A percentile compares a stretch with the other conserved stretches of the same genome.
Evolutionary conservation across 2,113 vertebrate species (phyloP).

Genomic region (Empidonax alnorum): DNA sequence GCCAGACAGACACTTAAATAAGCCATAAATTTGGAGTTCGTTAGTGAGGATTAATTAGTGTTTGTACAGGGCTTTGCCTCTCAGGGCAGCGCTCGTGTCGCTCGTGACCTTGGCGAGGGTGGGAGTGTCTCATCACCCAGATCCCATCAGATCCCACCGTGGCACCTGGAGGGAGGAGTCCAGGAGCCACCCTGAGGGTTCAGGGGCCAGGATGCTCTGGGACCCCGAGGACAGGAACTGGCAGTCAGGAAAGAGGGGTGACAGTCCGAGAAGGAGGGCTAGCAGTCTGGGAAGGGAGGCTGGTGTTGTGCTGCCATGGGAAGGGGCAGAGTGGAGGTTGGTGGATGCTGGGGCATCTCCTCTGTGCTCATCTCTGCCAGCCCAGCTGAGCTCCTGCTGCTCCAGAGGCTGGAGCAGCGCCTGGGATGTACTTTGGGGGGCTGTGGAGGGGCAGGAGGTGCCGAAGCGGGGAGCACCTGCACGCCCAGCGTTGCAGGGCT

Average conservation of each 20-base stretch:
- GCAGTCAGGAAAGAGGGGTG: too few species aligned
- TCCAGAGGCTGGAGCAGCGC: not conserved
- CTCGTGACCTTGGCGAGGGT: not conserved
- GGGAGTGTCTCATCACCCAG: accelerated
- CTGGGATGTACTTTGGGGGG: not conserved
- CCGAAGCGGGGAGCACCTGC: not conserved
- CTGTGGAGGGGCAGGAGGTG: not conserved
- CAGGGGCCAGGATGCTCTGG: accelerated
- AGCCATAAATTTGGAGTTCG: constrained; percentile 1
- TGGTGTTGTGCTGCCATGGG: not conserved
- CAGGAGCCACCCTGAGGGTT: accelerated
- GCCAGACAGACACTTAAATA: constrained; percentile 18
- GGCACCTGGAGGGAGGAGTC: not conserved
- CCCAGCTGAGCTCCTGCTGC: accelerated
- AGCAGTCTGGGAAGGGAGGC: not conserved
- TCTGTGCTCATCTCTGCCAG: not conserved
- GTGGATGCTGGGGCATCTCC: accelerated
- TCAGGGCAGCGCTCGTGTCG: not conserved
- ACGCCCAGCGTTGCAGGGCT: not conserved
- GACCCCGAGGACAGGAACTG: not conserved
- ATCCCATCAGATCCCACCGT: accelerated
- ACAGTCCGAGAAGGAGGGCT: not conserved
- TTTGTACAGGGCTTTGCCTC: not conserved
- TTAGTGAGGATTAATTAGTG: constrained; percentile 49
- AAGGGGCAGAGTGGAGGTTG: not conserved